Conservation (phyloP, 2,113 vertebrate genomes). For the Ciconia stormi region DNA sequence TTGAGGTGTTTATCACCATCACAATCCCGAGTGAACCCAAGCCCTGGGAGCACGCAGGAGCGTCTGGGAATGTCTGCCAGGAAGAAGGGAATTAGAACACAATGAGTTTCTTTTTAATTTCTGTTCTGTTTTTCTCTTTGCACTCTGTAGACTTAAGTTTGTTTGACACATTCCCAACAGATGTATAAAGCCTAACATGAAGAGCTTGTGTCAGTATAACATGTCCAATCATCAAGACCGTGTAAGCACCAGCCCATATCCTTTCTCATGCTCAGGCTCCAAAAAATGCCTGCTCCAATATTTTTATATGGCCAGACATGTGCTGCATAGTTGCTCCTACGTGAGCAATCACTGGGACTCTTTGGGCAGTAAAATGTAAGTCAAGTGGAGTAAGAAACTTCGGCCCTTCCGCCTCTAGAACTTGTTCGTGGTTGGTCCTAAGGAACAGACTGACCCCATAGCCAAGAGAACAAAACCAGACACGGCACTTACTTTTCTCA, state of each 20-base stretch:
- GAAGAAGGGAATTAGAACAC: not conserved
- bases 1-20: not conserved
- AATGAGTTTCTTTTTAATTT: not conserved
- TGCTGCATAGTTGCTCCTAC: not conserved
- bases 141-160: not conserved
- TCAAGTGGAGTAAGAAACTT: not conserved
- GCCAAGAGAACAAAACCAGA: slow-evolving; percentile 36
- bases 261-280: not conserved
- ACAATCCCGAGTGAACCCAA: not conserved
- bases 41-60: not conserved
- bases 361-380: not conserved
- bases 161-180: not conserved
- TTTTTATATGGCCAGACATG: not conserved
- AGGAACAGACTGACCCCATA: not conserved
- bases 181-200: not conserved
- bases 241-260: not conserved
- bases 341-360: not conserved
- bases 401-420: not conserved
- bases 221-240: not conserved
- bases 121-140: not conserved
- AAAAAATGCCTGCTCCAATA: not conserved
- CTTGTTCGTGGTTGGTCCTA: not conserved
- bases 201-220: not conserved
- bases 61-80: not conserved
- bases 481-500: slow-evolving; percentile 27